Percentiles rank a stretch among this genome's conserved stretches.
Conservation (phyloP, 1,140 invertebrate genomes). For the Diorhabda carinulata region DNA sequence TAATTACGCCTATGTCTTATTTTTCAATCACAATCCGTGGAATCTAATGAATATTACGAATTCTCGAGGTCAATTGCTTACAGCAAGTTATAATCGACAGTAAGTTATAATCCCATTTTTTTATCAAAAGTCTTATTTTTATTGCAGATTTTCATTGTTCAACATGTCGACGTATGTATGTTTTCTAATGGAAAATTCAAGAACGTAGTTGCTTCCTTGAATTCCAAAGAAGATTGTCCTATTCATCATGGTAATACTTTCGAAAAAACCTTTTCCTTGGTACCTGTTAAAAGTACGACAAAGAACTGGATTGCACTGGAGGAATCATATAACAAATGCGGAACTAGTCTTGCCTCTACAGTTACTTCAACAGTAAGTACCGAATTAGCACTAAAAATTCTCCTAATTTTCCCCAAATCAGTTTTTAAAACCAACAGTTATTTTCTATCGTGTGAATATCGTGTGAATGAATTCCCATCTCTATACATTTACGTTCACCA, state of each 20-base stretch:
- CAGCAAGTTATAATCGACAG: no score
- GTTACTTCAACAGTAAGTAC: conserved; percentile 57
- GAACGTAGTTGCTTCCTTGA: conserved; percentile 88
- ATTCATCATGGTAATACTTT: conserved; percentile 60
- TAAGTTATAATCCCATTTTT: no score
- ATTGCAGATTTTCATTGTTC: conserved; percentile 76
- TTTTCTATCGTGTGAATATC: no score
- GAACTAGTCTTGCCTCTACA: conserved; percentile 64
- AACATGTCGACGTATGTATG: conserved; percentile 98
- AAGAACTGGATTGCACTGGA: conserved; percentile 81
- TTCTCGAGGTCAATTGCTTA: no score
- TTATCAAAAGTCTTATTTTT: neutral
- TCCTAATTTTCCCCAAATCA: no score
- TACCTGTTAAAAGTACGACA: conserved; percentile 68
- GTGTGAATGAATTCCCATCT: no score
- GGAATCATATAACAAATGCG: conserved; percentile 68
- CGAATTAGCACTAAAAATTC: no score
- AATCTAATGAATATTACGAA: no score
- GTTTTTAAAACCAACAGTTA: no score
- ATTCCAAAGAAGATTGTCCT: conserved; percentile 65
- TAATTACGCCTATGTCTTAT: no score
- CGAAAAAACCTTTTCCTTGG: conserved; percentile 61
- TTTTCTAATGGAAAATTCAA: conserved; percentile 99
- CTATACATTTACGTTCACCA: no score
- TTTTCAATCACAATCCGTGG: no score